phyloP scores from a whole-genome alignment of 2,797 vertebrate species.

The Sebastolobus alascanus region DNA sequence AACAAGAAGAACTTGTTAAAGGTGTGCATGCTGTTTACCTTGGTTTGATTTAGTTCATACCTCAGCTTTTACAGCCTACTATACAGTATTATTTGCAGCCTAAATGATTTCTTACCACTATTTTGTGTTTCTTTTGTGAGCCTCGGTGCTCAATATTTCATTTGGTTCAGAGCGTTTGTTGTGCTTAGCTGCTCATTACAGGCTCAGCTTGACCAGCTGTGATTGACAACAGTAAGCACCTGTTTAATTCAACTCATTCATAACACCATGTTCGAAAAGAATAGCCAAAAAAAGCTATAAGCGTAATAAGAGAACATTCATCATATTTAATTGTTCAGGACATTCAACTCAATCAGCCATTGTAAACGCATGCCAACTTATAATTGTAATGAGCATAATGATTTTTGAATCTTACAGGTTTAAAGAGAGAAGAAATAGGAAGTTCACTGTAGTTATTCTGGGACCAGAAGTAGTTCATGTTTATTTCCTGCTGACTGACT shows the following conservation, averaged over 20 bases:
- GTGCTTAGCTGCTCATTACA: neutral
- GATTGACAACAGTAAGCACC: neutral
- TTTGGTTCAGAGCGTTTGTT: neutral
- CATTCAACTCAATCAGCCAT: neutral
- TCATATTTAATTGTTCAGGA: neutral
- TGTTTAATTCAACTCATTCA: neutral
- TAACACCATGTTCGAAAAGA: neutral
- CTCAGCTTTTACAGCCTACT: neutral
- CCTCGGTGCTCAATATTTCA: neutral
- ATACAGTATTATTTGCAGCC: neutral
- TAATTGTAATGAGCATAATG: neutral
- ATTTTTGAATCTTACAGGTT: neutral
- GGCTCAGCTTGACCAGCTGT: neutral
- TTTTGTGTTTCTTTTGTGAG: neutral
- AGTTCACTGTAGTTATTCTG: neutral
- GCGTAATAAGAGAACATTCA: neutral
- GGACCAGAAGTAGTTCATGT: conserved; percentile 1
- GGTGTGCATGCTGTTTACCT: too few relatives aligned
- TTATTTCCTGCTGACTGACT: conserved; percentile 19
- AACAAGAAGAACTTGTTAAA: too few relatives aligned
- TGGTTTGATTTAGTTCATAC: neutral
- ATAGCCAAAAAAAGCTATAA: too few relatives aligned
- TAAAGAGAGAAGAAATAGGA: neutral
- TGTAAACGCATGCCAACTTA: neutral
- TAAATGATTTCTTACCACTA: neutral